These are phyloP conservation scores for Dicyrtoma fusca DNA, from an alignment of 2,888 invertebrate genomes.

Conservation along the genomic window DNA sequence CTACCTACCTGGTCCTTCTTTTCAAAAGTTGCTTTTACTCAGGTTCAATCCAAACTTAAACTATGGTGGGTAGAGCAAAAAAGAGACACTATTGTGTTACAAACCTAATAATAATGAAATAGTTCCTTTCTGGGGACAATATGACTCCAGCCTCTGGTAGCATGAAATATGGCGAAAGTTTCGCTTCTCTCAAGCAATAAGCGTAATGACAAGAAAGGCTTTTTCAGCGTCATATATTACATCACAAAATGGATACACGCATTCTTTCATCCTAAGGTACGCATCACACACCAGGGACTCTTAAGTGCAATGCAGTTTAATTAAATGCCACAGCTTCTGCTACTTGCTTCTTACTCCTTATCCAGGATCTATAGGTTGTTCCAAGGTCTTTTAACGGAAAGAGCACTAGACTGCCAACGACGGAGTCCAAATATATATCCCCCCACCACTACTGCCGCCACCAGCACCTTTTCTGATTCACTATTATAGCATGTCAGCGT, in stretches of 20 bases:
- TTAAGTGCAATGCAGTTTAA: constrained; percentile 32
- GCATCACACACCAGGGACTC: constrained; percentile 27
- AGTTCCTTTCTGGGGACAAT: constrained; percentile 34
- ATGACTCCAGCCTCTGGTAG: constrained; percentile 27
- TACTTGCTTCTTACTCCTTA: background rate
- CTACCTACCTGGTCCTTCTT: constrained; percentile 4
- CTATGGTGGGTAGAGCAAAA: background rate
- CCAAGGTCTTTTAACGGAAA: too few relatives aligned
- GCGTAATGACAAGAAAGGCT: constrained; percentile 33
- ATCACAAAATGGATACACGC: constrained; percentile 1
- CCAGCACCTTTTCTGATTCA: too few relatives aligned
- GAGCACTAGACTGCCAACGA: too few relatives aligned
- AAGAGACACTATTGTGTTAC: constrained; percentile 29
- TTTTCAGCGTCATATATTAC: constrained; percentile 23
- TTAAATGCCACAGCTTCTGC: constrained; percentile 21
- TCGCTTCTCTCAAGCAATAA: constrained; percentile 25
- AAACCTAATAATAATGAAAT: constrained; percentile 36
- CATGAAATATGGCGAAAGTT: constrained; percentile 37
- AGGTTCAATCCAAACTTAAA: background rate
- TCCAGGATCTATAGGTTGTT: too few relatives aligned
- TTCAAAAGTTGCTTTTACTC: background rate
- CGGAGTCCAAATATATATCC: background rate
- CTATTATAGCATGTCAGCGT: too few relatives aligned
- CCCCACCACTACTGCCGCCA: too few relatives aligned
- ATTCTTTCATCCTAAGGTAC: constrained; percentile 10